A percentile compares a stretch with the other conserved stretches of the same genome.
Evolutionary conservation across 2,888 invertebrate species (phyloP).

Genomic region (Agrotis clavis): DNA sequence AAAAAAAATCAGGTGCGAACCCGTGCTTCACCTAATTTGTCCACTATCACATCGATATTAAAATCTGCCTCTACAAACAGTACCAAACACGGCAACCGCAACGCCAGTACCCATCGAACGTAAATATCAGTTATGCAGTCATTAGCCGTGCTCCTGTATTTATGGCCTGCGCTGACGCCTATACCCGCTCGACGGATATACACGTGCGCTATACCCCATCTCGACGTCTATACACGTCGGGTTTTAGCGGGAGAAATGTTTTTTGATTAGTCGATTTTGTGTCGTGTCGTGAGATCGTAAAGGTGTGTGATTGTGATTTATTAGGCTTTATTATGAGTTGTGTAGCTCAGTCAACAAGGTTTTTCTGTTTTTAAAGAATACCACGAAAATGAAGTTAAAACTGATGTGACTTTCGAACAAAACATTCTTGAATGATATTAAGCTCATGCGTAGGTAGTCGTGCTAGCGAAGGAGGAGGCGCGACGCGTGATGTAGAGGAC

Average conservation of each 20-base stretch:
- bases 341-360: background rate
- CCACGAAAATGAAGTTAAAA: background rate
- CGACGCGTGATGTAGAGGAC: too few relatives aligned
- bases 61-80: conserved; percentile 3
- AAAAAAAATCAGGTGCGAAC: too few relatives aligned
- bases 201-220: conserved; percentile 34
- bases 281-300: conserved; percentile 29
- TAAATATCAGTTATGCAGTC: conserved; percentile 70
- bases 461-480: too few relatives aligned
- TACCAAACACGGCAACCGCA: conserved; percentile 43
- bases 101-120: conserved; percentile 56
- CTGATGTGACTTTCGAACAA: background rate
- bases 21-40: too few relatives aligned
- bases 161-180: conserved; percentile 52
- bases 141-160: conserved; percentile 62
- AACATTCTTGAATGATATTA: too few relatives aligned
- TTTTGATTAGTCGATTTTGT: conserved; percentile 66
- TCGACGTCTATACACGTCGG: conserved; percentile 47
- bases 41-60: too few relatives aligned
- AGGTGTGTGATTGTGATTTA: conserved; percentile 38
- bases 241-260: conserved; percentile 57
- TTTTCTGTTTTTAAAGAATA: background rate
- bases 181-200: conserved; percentile 31
- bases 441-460: too few relatives aligned
- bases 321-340: conserved; percentile 2